Base-by-base conservation (phyloP, 2,113 vertebrate genomes). In the Proteles cristata region DNA sequence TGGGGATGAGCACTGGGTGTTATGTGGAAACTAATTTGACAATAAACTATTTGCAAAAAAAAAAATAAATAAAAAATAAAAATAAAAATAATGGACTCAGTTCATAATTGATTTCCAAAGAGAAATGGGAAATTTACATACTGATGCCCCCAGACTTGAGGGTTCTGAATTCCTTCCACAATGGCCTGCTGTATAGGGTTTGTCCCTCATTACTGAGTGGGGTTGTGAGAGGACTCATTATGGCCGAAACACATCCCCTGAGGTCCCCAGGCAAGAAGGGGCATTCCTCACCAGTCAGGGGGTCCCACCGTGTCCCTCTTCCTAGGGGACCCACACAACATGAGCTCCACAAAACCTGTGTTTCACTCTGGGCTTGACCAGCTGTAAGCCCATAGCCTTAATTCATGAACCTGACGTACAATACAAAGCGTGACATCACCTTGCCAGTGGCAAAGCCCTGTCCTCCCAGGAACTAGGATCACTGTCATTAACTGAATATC, bases 111-210 rank as follows among this genome's bases (percentile, higher is more conserved):
- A 35, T 26, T 74, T 50, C 28, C 11, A 3, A 53, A 39, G n/a
- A 12, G 43, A 65, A 39, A 61, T 21, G 45, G 31, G 14, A 53
- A 3, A 43, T 19, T 23, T 26, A 43, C 7, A 0, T 28, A 14
- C 15, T 0, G 10, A 43, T 26, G 0, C n/a, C 31, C 0, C 4
- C 1, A 23, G n/a, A 35, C 66, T 28, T 83, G 0, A 5, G 63
- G 61, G 31, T 33, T 39, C 25, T 35, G 11, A 17, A 26, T 28
- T 69, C 25, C 69, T 84, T 45, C 23, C 2, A 1, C 7, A 35
- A 33, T 2, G 33, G 61, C 25, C 39, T 48, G 82, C 17, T 6
- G 4, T 15, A 12, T 50, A 4, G 48, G 66, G 10, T n/a, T 63
- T 55, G 66, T 53, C 65, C 21, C 25, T 65, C 21, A 17, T 1